phyloP scores from a whole-genome alignment of 2,888 invertebrate genomes.

The Portevinia maculata region DNA sequence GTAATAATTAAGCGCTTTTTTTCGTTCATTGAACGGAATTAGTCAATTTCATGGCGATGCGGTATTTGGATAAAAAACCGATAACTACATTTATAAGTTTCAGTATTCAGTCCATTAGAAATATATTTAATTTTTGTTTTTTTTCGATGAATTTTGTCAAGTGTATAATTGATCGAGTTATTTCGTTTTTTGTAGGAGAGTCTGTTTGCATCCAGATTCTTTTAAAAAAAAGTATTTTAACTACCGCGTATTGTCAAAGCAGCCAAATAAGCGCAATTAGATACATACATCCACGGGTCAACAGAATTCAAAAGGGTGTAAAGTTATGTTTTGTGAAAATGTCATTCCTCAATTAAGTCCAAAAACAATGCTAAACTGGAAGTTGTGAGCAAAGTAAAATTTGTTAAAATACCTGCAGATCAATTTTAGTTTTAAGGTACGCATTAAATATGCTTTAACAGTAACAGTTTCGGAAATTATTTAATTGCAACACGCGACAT shows the following conservation, averaged over 20 bases:
- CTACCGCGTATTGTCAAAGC: constrained; percentile 25
- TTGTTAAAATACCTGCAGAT: constrained; percentile 21
- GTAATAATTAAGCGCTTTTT: constrained; percentile 7
- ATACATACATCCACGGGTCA: constrained; percentile 14
- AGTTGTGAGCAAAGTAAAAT: constrained; percentile 17
- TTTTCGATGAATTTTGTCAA: constrained; percentile 23
- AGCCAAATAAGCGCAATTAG: constrained; percentile 21
- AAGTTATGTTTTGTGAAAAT: constrained; percentile 50
- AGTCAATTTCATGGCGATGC: constrained; percentile 18
- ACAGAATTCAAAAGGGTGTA: constrained; percentile 33
- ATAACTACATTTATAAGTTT: constrained; percentile 28
- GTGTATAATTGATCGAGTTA: constrained; percentile 6
- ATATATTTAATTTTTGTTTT: no score
- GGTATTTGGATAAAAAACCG: constrained; percentile 45
- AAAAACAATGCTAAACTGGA: constrained; percentile 44
- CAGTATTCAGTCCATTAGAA: no score
- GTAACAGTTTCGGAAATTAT: constrained; percentile 25
- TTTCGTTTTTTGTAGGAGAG: not conserved
- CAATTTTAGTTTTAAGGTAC: constrained; percentile 9
- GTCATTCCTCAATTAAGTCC: constrained; percentile 36
- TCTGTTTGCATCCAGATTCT: not conserved
- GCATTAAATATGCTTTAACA: constrained; percentile 1
- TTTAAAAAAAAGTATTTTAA: constrained; percentile 21
- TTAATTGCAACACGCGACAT: constrained; percentile 21
- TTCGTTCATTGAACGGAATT: constrained; percentile 18